Evolutionary conservation across 1,140 invertebrate species (phyloP).

Genomic region (Zaprionus africanus): DNA sequence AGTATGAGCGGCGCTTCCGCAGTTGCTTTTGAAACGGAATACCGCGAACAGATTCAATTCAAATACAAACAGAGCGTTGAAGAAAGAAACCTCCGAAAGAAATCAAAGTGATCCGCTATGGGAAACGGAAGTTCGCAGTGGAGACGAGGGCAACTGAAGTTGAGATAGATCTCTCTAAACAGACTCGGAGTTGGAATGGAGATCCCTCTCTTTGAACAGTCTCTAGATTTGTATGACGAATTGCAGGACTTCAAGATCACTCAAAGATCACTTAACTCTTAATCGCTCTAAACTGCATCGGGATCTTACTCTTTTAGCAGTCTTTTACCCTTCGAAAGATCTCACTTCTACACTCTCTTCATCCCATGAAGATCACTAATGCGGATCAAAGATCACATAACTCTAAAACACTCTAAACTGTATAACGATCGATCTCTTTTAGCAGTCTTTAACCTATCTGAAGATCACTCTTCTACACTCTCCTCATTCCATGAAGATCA

Average conservation of each 20-base stretch:
- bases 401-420: too few relatives aligned
- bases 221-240: background rate
- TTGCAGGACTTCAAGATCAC: background rate
- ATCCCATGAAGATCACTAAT: background rate
- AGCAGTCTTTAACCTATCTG: too few relatives aligned
- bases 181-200: background rate
- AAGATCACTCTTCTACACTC: too few relatives aligned
- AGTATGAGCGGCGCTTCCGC: conserved; percentile 31
- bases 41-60: conserved; percentile 12
- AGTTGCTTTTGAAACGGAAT: conserved; percentile 34
- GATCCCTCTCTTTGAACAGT: background rate
- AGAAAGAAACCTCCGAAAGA: background rate
- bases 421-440: too few relatives aligned
- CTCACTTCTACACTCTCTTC: too few relatives aligned
- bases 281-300: too few relatives aligned
- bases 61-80: background rate
- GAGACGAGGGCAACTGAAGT: background rate
- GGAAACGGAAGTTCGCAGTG: conserved; percentile 39
- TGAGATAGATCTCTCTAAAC: background rate
- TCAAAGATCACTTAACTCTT: background rate
- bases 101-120: conserved; percentile 27
- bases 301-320: too few relatives aligned
- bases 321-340: too few relatives aligned
- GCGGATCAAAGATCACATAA: too few relatives aligned
- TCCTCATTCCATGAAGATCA: background rate